phyloP scores from a whole-genome alignment of 2,888 invertebrate species.

The Oasisia sp. region DNA sequence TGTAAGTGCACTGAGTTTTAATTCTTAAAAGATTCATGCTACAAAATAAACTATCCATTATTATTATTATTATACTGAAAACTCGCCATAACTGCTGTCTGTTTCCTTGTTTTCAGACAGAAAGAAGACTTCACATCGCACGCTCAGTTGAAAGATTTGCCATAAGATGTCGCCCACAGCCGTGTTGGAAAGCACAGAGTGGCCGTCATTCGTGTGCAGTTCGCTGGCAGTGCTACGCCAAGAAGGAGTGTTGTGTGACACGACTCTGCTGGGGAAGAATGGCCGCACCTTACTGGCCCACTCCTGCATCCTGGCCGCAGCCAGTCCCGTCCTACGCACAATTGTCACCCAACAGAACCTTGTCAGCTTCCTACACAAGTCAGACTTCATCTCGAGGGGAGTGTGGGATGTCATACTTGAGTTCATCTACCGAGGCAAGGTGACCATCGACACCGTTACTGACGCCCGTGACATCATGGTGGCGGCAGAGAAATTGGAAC shows the following conservation, averaged over 20 bases:
- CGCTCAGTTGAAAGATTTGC: not conserved
- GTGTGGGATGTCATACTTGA: not conserved
- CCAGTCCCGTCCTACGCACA: not conserved
- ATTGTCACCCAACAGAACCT: constrained; percentile 6
- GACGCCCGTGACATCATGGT: not conserved
- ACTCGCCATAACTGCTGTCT: not conserved
- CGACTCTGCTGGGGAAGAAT: not conserved
- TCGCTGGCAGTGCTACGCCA: not conserved
- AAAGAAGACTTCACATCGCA: constrained; percentile 2
- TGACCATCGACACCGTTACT: not conserved
- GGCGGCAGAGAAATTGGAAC: not conserved
- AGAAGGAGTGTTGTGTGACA: not conserved
- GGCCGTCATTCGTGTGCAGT: not conserved
- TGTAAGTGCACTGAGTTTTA: no score
- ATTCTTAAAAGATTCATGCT: no score
- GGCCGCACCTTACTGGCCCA: not conserved
- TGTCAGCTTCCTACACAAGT: not conserved
- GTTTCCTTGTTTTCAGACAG: not conserved
- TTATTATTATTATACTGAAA: not conserved
- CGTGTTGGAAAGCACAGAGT: not conserved
- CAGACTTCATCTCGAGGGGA: not conserved
- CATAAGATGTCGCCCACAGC: not conserved
- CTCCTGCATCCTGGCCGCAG: not conserved
- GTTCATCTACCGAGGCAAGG: not conserved
- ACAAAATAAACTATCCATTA: not conserved